Base-by-base conservation (phyloP, 2,113 vertebrate genomes). In the Zootoca vivipara region DNA sequence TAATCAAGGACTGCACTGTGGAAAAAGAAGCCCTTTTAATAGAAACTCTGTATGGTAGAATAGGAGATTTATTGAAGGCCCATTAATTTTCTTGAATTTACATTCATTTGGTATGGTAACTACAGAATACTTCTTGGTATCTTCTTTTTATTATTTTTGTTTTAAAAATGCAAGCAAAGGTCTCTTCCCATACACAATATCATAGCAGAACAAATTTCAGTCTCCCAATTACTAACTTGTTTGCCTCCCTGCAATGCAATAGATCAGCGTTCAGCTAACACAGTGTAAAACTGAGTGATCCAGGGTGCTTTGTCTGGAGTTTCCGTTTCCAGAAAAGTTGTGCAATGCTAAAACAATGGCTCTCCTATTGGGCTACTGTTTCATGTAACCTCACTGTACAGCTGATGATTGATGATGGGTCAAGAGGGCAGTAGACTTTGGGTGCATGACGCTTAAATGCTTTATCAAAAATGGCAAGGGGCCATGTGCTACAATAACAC, bases 401-500 rank as follows among this genome's bases (percentile, higher is more conserved):
- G 85, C 93, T 78, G 46, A 85, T 95, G 95, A 97, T 75, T 95
- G 96, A 97, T 95, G 95, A 91, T 89, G 91, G 97, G 96, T 97
- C 96, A 97, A 91, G 95, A 97, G 96, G 95, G 92, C 93, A 96
- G 94, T 91, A 97, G 96, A 96, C 96, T 97, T 96, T 95, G 97
- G 96, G 96, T 95, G 95, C 92, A 93, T 94, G 95, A 86, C 92
- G 93, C 90, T 96, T 92, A 95, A 96, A 87, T 92, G 91, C 89
- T 95, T 95, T 96, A 96, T 97, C 95, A 95, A 96, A 93, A 85
- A 96, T 96, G 97, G 96, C 96, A 97, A 94, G 89, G 87, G 90
- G 96, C 97, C 97, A 97, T 56, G 87, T 86, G 90, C 94, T 95
- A 93, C 89, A 96, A 95, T 95, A 96, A 93, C 87, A 89, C 90